Evolutionary conservation across 2,113 vertebrate species (phyloP).

Genomic region (Climacteris rufus): DNA sequence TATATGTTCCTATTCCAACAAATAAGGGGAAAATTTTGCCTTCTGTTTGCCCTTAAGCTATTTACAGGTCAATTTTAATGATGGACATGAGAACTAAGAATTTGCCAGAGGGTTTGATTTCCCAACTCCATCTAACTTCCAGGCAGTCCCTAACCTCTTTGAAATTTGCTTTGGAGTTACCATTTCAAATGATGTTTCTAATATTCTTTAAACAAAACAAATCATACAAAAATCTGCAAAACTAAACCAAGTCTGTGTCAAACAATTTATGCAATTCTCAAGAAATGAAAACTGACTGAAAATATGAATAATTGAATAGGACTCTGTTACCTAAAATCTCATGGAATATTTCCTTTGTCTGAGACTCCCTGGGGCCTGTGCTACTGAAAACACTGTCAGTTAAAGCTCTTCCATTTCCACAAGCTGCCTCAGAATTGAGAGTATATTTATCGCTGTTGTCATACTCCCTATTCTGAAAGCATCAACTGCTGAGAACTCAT

Average conservation of each 20-base stretch:
- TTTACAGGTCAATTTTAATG: conserved; percentile 19
- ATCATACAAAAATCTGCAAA: neutral
- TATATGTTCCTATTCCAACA: neutral
- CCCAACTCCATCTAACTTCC: neutral
- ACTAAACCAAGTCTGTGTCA: neutral
- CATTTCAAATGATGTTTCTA: neutral
- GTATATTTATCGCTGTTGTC: neutral
- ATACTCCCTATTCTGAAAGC: neutral
- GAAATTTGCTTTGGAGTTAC: neutral
- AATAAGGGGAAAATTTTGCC: neutral
- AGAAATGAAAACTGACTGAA: conserved; percentile 23
- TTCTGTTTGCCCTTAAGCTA: neutral
- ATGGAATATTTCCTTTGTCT: conserved; percentile 37
- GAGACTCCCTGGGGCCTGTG: conserved; percentile 14
- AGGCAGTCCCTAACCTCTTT: neutral
- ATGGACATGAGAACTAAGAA: neutral
- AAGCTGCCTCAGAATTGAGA: conserved; percentile 6
- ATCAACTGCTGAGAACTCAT: neutral
- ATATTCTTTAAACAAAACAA: neutral
- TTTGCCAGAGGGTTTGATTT: neutral
- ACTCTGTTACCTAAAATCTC: conserved; percentile 11
- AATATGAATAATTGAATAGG: conserved; percentile 58
- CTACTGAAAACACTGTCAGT: conserved; percentile 50
- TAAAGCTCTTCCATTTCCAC: neutral
- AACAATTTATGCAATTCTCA: conserved; percentile 7